These are phyloP conservation scores for Hemicordylus capensis DNA, from an alignment of 2,113 vertebrate genomes.

Conservation along the genomic window DNA sequence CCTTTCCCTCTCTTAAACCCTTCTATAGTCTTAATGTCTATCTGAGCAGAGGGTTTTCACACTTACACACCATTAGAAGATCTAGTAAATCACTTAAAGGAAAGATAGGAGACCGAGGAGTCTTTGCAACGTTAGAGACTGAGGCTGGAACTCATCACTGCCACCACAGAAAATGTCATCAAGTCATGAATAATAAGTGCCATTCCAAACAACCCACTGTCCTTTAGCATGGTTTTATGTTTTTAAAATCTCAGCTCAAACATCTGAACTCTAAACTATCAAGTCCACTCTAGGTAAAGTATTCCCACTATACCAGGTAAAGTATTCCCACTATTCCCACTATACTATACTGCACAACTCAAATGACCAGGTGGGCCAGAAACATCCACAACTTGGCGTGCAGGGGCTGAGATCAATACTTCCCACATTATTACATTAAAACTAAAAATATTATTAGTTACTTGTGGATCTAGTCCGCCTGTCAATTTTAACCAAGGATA, in stretches of 20 bases:
- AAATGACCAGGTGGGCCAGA: too few relatives aligned
- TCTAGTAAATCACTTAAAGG: slow-evolving; percentile 23
- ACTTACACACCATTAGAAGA: slow-evolving; percentile 11
- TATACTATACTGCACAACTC: too few relatives aligned
- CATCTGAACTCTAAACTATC: background rate
- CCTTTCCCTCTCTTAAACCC: background rate
- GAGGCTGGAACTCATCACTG: slow-evolving; percentile 12
- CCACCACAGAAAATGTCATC: slow-evolving; percentile 13
- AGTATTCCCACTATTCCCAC: too few relatives aligned
- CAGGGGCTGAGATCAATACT: too few relatives aligned
- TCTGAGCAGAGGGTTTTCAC: slow-evolving; percentile 21
- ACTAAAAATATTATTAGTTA: too few relatives aligned
- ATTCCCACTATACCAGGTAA: too few relatives aligned
- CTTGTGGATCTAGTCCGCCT: too few relatives aligned
- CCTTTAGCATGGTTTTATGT: background rate
- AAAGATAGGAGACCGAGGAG: slow-evolving; percentile 5
- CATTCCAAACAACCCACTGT: background rate
- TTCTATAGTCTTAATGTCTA: background rate
- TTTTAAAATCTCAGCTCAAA: background rate
- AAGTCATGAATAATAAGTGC: slow-evolving; percentile 7
- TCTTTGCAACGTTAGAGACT: background rate
- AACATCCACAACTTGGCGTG: too few relatives aligned
- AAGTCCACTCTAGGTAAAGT: background rate
- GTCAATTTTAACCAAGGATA: too few relatives aligned
- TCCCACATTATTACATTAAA: too few relatives aligned